Evolutionary conservation across 2,113 vertebrate species (phyloP).

Genomic region (Aegithalos caudatus): DNA sequence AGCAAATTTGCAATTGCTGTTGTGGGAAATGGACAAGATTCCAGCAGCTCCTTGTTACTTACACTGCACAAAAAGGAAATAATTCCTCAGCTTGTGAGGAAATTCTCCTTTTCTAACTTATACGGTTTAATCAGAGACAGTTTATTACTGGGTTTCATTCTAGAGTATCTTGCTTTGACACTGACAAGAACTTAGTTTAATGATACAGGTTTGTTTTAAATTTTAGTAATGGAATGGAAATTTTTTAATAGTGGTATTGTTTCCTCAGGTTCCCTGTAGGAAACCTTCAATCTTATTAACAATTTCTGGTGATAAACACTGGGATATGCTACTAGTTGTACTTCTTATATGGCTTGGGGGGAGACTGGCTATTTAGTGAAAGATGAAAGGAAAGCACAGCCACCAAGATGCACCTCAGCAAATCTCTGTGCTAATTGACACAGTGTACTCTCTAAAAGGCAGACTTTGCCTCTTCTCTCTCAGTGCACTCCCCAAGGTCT

Average conservation of each 20-base stretch:
- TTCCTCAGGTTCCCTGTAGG: background rate
- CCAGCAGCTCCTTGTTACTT: background rate
- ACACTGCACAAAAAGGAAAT: background rate
- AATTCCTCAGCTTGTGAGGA: background rate
- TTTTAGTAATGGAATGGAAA: background rate
- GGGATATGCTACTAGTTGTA: background rate
- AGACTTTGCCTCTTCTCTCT: background rate
- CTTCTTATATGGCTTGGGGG: background rate
- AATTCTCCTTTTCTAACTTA: background rate
- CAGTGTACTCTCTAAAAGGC: background rate
- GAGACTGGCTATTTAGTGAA: background rate
- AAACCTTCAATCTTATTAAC: background rate
- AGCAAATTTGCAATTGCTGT: background rate
- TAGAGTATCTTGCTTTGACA: background rate
- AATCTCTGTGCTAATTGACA: background rate
- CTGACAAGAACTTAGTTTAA: background rate
- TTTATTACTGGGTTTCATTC: background rate
- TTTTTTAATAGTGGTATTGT: background rate
- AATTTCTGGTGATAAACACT: background rate
- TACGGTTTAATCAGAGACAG: background rate
- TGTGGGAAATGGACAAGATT: background rate
- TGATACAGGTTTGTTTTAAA: background rate
- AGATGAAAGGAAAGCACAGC: constrained; percentile 11
- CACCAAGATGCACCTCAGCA: background rate
- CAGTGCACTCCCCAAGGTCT: background rate